Conservation (phyloP, 2,797 vertebrate species). For the Telmatherina bonti region DNA sequence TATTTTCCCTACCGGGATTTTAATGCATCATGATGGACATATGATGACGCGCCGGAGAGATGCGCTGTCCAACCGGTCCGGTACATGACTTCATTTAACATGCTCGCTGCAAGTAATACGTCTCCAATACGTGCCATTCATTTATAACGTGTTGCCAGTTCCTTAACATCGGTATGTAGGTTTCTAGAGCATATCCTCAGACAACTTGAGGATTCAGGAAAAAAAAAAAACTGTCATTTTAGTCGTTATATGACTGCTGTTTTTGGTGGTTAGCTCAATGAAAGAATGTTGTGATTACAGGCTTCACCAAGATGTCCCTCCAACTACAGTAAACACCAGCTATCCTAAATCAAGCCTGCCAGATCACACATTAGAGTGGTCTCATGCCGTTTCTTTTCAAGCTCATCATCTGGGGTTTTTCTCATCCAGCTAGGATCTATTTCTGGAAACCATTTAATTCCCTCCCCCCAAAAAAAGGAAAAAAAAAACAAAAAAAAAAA, state of each 20-base stretch:
- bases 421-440: constrained; percentile 11
- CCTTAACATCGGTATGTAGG: background rate
- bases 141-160: background rate
- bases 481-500: constrained; percentile 2
- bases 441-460: background rate
- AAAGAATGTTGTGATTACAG: constrained; percentile 57
- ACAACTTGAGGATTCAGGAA: constrained; percentile 23
- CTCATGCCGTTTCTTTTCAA: background rate
- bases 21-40: background rate
- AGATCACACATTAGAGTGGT: background rate
- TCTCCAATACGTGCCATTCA: constrained; percentile 5
- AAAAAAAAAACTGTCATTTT: constrained; percentile 19
- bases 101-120: background rate
- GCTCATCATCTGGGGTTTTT: constrained; percentile 12
- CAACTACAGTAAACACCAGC: constrained; percentile 38
- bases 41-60: background rate
- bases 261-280: constrained; percentile 36
- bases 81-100: constrained; percentile 8
- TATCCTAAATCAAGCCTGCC: constrained; percentile 14
- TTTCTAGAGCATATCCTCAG: constrained; percentile 6
- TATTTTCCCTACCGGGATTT: background rate
- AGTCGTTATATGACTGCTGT: constrained; percentile 17
- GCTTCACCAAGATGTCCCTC: constrained; percentile 37
- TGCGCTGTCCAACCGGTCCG: background rate
- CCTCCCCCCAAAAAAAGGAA: background rate